Evolutionary conservation across 2,797 vertebrate species (phyloP), one percentile per base, ranked within the genome.

Genomic region (Emydoidea blandingii): DNA sequence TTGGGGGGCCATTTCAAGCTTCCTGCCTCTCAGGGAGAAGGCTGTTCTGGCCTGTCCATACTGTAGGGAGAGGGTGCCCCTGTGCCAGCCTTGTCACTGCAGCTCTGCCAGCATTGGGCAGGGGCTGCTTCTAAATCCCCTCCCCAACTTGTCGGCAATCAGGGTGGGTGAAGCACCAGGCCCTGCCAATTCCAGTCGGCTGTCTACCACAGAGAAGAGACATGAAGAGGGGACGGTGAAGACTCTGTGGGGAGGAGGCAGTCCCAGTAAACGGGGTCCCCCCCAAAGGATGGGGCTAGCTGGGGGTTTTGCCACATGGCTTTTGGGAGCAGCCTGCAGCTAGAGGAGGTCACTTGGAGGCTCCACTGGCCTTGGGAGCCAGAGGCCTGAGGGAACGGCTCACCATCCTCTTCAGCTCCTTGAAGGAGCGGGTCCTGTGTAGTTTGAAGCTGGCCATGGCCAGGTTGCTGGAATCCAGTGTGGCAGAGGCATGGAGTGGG

Each of bases 331-430:
- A 52, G 50, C 47, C 47, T 50, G 14, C 47, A 41, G 37, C 37
- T 3, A 21, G 34, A 37, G 19, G 9, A 27, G 9, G 62, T 93
- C 97, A 99, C 98, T 96, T 98, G 98, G 62, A 98, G 97, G 84
- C 98, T 97, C 96, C 98, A 98, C 83, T 98, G 96, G 52, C 78
- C 96, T 98, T 98, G 92, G 98, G 98, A 95, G 98, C 98, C 23
- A 98, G 97, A 3, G 98, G 98, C 94, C 98, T 98, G 98, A 99
- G 98, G 25, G 92, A 95, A 10, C 89, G 83, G 4, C 79, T 78
- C 27, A 99, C 97, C 90, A 97, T 98, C 92, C 98, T 98, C 74
- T 98, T 98, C 91, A 99, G 97, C 97, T 99, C 98, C 83, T 98
- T 98, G 90, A 99, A 97, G 1, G 99, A 99, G n/a, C 98, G 97